These are phyloP conservation scores for Hipparchia semele DNA, from an alignment of 2,888 invertebrate genomes.

Conservation along the genomic window DNA sequence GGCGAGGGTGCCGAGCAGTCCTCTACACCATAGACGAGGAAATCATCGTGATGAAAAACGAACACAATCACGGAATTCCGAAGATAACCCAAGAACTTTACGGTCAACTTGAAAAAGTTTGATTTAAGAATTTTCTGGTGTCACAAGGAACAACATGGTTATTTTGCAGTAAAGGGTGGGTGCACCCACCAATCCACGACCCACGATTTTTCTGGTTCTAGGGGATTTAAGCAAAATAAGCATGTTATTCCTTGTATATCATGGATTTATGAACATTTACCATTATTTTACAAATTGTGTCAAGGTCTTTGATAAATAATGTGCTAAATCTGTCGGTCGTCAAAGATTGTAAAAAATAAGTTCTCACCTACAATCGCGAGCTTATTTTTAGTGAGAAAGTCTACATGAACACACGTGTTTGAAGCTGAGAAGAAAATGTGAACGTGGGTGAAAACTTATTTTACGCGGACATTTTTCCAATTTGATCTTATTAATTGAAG, in stretches of 20 bases:
- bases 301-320: too few species aligned
- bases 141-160: not conserved
- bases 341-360: too few species aligned
- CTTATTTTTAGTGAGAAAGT: too few species aligned
- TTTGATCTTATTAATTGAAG: too few species aligned
- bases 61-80: conserved; percentile 42
- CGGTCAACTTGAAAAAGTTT: not conserved
- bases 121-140: not conserved
- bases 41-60: conserved; percentile 41
- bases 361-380: too few species aligned
- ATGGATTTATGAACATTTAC: not conserved
- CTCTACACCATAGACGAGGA: conserved; percentile 42
- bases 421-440: too few species aligned
- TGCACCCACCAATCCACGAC: too few species aligned
- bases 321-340: too few species aligned
- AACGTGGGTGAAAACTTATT: too few species aligned
- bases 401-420: too few species aligned
- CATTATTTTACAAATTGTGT: too few species aligned
- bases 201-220: not conserved
- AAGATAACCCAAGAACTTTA: conserved; percentile 7
- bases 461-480: too few species aligned
- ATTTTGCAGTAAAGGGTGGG: not conserved
- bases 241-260: not conserved
- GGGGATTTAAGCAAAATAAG: not conserved
- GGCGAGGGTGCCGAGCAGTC: conserved; percentile 47